Evolutionary conservation across 2,888 invertebrate species (phyloP).

Genomic region (Noctua fimbriata): DNA sequence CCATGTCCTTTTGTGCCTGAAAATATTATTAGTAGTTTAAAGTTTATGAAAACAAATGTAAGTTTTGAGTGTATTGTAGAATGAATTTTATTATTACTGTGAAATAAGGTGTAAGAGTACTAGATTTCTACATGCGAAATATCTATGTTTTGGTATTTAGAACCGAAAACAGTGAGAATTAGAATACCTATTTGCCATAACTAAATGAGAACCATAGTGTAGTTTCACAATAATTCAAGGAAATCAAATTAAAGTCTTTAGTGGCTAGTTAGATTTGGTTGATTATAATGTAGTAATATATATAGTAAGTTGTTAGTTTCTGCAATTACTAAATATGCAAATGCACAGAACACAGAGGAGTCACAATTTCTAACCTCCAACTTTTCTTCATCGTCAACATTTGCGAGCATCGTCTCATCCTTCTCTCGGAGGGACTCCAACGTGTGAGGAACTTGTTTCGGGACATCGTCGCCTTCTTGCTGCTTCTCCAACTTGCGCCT

Average conservation of each 20-base stretch:
- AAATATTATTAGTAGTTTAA: constrained; percentile 1
- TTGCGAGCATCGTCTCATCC: constrained; percentile 96
- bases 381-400: constrained; percentile 94
- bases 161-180: not conserved
- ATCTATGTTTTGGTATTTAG: not conserved
- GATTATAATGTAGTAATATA: not conserved
- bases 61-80: not conserved
- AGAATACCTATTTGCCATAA: not conserved
- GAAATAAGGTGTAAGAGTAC: not conserved
- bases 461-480: constrained; percentile 87
- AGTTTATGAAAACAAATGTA: not conserved
- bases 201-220: not conserved
- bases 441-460: constrained; percentile 94
- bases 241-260: not conserved
- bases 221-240: not conserved
- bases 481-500: constrained; percentile 88
- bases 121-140: not conserved
- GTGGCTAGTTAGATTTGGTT: not conserved
- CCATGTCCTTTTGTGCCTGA: constrained; percentile 92
- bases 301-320: not conserved
- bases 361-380: constrained; percentile 90
- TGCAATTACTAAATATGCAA: not conserved
- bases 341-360: not conserved
- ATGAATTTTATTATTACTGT: not conserved
- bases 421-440: constrained; percentile 97